A percentile compares a stretch with the other conserved stretches of the same genome.
Evolutionary conservation across 2,113 vertebrate species (phyloP).

Genomic region (Cynopterus brachyotis): DNA sequence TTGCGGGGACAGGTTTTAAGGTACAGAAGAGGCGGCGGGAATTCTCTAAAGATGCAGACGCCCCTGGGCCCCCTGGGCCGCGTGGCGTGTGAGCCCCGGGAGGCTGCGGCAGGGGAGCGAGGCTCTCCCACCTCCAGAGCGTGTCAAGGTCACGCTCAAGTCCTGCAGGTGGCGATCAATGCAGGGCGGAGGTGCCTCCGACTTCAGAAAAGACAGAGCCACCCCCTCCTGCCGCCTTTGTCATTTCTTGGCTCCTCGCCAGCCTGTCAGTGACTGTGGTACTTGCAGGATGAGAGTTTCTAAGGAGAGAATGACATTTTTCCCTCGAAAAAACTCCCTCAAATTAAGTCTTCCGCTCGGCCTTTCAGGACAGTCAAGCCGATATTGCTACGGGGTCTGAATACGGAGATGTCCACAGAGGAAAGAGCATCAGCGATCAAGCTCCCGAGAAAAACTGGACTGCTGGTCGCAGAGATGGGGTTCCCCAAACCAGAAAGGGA

Average conservation of each 20-base stretch:
- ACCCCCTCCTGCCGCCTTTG: background rate
- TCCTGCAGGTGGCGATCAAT: background rate
- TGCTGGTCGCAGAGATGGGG: background rate
- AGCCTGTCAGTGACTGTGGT: background rate
- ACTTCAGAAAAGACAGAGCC: slow-evolving; percentile 34
- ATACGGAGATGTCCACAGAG: background rate
- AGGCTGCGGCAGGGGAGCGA: background rate
- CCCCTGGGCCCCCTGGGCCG: background rate
- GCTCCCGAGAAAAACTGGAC: background rate
- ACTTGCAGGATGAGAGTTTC: background rate
- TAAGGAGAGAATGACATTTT: background rate
- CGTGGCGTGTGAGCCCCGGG: background rate
- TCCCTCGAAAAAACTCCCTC: background rate
- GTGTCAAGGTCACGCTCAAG: background rate
- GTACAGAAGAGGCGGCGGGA: slow-evolving; percentile 41
- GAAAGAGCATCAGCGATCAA: background rate
- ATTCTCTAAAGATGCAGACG: slow-evolving; percentile 45
- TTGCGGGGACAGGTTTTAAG: slow-evolving; percentile 53
- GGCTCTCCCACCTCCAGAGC: slow-evolving; percentile 29
- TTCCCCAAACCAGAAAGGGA: background rate
- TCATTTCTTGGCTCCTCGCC: background rate
- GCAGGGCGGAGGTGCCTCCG: background rate
- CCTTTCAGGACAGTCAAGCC: background rate
- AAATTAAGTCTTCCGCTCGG: background rate
- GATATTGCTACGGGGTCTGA: rapidly evolving